These are phyloP conservation scores for Anarrhichthys ocellatus DNA, from an alignment of 2,113 vertebrate species.

Conservation along the genomic window DNA sequence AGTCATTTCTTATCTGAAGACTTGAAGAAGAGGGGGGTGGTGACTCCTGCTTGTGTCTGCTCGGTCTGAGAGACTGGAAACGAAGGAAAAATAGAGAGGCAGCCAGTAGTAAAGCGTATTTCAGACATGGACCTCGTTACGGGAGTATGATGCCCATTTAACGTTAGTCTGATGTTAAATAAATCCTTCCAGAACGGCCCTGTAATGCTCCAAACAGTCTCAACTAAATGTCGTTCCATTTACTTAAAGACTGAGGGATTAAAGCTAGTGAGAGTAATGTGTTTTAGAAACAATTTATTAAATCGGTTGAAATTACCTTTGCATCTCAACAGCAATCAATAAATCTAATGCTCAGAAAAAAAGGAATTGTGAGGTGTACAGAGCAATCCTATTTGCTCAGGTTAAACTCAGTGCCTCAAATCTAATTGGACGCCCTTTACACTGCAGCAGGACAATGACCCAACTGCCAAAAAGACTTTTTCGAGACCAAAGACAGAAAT, in stretches of 20 bases:
- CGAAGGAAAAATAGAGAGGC: not conserved
- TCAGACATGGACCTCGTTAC: not conserved
- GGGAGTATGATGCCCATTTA: not conserved
- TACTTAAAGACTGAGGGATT: too few species aligned
- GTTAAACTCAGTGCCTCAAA: not conserved
- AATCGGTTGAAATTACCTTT: not conserved
- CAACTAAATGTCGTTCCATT: not conserved
- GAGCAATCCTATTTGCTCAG: not conserved
- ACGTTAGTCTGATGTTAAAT: not conserved
- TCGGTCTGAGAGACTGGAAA: not conserved
- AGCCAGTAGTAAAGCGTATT: not conserved
- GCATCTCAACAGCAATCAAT: not conserved
- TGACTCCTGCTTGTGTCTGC: not conserved
- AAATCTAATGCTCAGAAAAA: not conserved
- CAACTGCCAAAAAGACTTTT: not conserved
- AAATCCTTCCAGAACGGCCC: not conserved
- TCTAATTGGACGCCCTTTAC: not conserved
- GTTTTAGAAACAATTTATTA: not conserved
- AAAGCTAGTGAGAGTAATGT: not conserved
- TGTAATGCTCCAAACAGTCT: not conserved
- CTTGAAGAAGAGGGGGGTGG: not conserved
- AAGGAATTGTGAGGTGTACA: not conserved
- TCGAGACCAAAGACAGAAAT: not conserved
- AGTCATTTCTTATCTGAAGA: constrained; percentile 25
- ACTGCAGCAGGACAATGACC: not conserved